Evolutionary conservation across 2,113 vertebrate genomes (phyloP).

Genomic region (Pluvialis apricaria): DNA sequence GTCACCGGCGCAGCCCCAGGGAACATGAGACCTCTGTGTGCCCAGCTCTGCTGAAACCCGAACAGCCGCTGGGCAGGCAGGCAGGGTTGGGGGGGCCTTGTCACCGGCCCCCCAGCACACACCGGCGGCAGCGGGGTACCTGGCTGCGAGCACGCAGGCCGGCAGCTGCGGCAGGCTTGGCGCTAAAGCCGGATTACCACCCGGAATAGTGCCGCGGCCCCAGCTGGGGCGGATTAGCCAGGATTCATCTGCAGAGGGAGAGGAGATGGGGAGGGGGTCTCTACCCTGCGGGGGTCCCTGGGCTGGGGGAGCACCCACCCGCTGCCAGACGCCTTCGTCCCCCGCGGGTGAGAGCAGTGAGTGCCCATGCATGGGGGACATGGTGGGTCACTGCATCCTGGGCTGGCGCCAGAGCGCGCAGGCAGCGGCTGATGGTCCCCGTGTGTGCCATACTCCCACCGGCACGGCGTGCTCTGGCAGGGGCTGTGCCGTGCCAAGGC

Average conservation of each 20-base stretch:
- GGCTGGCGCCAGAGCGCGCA: background rate
- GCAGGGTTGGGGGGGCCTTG: background rate
- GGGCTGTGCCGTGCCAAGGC: accelerated
- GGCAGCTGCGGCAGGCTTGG: conserved; percentile 9
- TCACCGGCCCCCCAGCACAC: background rate
- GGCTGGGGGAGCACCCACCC: background rate
- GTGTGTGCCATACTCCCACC: accelerated
- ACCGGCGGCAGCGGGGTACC: background rate
- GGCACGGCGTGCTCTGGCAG: accelerated
- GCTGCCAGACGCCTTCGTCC: accelerated
- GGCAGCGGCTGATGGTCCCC: background rate
- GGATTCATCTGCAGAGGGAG: conserved; percentile 1
- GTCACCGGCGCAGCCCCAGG: background rate
- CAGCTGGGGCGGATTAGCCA: background rate
- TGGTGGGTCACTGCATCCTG: accelerated
- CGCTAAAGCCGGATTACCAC: conserved; percentile 57
- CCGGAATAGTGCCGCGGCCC: background rate
- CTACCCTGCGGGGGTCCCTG: background rate
- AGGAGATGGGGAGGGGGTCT: background rate
- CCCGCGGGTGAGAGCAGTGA: background rate
- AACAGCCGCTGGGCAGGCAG: background rate
- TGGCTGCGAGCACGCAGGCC: background rate
- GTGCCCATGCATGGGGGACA: background rate
- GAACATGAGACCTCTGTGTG: background rate
- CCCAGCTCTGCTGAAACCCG: background rate